phyloP scores from a whole-genome alignment of 1,140 invertebrate genomes.

The Drosophila takahashii region DNA sequence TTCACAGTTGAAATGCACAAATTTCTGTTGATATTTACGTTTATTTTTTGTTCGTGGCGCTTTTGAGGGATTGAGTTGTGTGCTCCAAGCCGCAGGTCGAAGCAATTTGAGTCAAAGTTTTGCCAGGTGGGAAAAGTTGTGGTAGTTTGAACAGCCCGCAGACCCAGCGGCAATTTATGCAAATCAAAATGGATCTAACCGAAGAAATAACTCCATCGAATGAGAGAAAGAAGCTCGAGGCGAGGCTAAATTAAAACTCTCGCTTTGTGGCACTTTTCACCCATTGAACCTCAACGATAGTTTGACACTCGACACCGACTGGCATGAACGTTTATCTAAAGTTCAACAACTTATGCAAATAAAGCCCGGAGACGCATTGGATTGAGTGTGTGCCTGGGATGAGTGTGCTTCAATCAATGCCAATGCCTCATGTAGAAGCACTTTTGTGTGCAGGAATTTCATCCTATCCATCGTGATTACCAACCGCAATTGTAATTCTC shows the following conservation, averaged over 20 bases:
- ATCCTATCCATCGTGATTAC: slow-evolving; percentile 23
- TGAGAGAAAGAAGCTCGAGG: slow-evolving; percentile 53
- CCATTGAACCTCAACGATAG: slow-evolving; percentile 49
- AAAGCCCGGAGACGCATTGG: slow-evolving; percentile 37
- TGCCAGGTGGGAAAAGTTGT: slow-evolving; percentile 34
- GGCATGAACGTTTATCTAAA: slow-evolving; percentile 73
- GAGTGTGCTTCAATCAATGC: slow-evolving; percentile 74
- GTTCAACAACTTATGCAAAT: slow-evolving; percentile 82
- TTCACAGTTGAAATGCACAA: slow-evolving; percentile 42
- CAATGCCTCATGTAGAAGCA: slow-evolving; percentile 33
- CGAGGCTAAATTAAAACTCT: slow-evolving; percentile 71
- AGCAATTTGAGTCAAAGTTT: slow-evolving; percentile 55
- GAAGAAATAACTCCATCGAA: slow-evolving; percentile 43
- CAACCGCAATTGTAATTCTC: slow-evolving; percentile 60
- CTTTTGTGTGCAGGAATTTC: slow-evolving; percentile 66
- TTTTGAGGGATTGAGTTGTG: slow-evolving; percentile 13
- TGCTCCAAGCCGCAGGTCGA: slow-evolving; percentile 25
- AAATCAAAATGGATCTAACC: slow-evolving; percentile 57
- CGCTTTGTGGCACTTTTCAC: slow-evolving; percentile 62
- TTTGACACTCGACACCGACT: slow-evolving; percentile 58
- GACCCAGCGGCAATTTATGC: slow-evolving; percentile 71
- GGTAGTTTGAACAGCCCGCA: slow-evolving; percentile 28
- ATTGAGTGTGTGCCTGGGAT: slow-evolving; percentile 39
- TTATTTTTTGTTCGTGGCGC: slow-evolving; percentile 5
- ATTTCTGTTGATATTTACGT: slow-evolving; percentile 33